Evolutionary conservation across 2,888 invertebrate genomes (phyloP), one percentile per base, ranked within the genome.

Genomic region (Drosophila demipolita): DNA sequence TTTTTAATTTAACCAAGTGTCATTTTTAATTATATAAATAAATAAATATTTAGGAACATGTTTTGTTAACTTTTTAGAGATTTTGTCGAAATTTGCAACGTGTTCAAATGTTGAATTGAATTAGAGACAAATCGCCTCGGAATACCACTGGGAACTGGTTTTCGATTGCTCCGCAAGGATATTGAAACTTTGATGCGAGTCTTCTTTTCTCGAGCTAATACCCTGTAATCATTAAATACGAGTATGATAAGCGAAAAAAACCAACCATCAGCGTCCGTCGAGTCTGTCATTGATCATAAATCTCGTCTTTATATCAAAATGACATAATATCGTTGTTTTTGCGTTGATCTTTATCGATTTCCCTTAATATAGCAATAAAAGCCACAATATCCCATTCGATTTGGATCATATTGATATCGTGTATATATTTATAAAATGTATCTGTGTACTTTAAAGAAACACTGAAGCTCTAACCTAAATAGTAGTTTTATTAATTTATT

Each of bases 101-200:
- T 7, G 48, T 29, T 36, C 33, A 12, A 36, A 17, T 26, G 6
- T 32, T 26, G 12, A 58, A 65, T 71, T 75, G 60, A 71, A 61
- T 71, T 74, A 59, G 12, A 59, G 69, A 38, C 45, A 45, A 66
- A 67, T 58, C 52, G 50, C 48, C 23, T 35, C 23, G 50, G 53
- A 55, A 62, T 62, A 53, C 80, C 62, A 63, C 48, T 48, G 80
- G 64, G 70, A 70, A 52, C 54, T 38, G 63, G 20, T 66, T 75
- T 57, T 55, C 42, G 64, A 77, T 74, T 79, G 79, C 61, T 65
- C 79, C 65, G 26, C 50, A 35, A 59, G 76, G 79, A 75, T 75
- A 65, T 75, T 74, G 75, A 75, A 70, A 66, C 63, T 75, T 64
- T 66, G 52, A 62, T 61, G 80, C 53, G 36, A 42, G 45, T 29